Percentiles rank a stretch among this genome's conserved stretches.
Evolutionary conservation across 2,888 invertebrate species (phyloP).

Genomic region (Andrena praecox): DNA sequence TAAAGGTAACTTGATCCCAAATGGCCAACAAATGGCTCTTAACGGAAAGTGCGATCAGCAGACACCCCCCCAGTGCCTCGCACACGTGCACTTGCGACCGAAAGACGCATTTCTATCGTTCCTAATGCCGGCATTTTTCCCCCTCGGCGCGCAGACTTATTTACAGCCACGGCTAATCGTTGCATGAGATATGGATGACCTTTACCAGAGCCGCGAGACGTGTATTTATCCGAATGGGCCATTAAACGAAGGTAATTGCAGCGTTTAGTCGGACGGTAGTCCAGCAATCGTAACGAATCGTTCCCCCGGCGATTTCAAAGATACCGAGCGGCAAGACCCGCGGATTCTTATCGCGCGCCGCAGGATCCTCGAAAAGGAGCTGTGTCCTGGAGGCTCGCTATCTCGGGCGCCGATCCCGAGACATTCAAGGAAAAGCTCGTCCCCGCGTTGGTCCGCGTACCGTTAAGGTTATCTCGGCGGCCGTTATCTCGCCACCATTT

Average conservation of each 20-base stretch:
- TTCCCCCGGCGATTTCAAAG: conserved; percentile 39
- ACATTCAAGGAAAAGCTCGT: conserved; percentile 30
- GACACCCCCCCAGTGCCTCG: conserved; percentile 9
- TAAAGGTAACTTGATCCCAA: conserved; percentile 29
- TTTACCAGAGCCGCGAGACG: conserved; percentile 35
- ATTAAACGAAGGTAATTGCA: conserved; percentile 55
- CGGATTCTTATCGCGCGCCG: conserved; percentile 39
- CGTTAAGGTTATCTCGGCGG: conserved; percentile 48
- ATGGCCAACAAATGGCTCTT: background rate
- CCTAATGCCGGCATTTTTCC: conserved; percentile 25
- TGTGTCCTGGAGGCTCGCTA: conserved; percentile 19
- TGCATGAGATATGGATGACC: conserved; percentile 53
- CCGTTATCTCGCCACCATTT: conserved; percentile 47
- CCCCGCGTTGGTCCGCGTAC: conserved; percentile 9
- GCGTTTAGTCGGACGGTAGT: conserved; percentile 54
- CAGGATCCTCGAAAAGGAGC: conserved; percentile 14
- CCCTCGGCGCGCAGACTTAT: conserved; percentile 30
- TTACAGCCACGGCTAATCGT: conserved; percentile 31
- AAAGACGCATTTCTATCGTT: conserved; percentile 37
- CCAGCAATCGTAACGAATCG: conserved; percentile 50
- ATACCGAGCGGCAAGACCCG: conserved; percentile 19
- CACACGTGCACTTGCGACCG: background rate
- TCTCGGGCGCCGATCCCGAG: conserved; percentile 33
- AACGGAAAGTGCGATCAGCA: conserved; percentile 4
- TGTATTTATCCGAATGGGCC: conserved; percentile 44